Evolutionary conservation across 2,113 vertebrate species (phyloP).

Genomic region (Nycticryphes semicollaris): DNA sequence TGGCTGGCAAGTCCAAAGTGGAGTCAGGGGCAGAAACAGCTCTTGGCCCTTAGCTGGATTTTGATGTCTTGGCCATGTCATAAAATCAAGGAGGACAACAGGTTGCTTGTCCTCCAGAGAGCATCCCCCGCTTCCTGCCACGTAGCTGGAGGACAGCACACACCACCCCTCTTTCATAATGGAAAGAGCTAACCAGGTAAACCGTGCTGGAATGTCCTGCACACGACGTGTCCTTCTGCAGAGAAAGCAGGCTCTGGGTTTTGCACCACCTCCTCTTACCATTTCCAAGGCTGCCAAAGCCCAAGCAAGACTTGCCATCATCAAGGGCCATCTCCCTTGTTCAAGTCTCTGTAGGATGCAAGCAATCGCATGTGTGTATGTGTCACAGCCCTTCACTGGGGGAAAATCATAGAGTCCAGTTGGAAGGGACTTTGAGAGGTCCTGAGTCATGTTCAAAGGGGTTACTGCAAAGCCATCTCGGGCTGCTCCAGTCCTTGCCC

Average conservation of each 20-base stretch:
- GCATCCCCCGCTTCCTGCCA: neutral
- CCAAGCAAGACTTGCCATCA: neutral
- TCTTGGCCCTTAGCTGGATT: neutral
- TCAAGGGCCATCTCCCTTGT: neutral
- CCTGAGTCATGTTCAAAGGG: neutral
- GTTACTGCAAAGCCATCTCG: neutral
- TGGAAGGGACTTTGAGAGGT: neutral
- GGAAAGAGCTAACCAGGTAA: neutral
- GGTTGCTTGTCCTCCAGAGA: neutral
- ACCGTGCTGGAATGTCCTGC: neutral
- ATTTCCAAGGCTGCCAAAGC: neutral
- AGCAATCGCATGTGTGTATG: rapidly evolving
- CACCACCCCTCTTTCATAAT: neutral
- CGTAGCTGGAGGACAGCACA: neutral
- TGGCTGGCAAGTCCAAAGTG: neutral
- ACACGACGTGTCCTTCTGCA: neutral
- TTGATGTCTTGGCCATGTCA: neutral
- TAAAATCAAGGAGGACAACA: neutral
- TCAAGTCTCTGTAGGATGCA: neutral
- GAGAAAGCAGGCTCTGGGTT: neutral
- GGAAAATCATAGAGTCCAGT: neutral
- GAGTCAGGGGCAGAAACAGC: neutral
- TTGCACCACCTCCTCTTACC: neutral
- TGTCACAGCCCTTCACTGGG: neutral
- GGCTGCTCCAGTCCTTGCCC: neutral